Base-by-base conservation (phyloP, 2,888 invertebrate genomes). In the Podabrus alpinus region DNA sequence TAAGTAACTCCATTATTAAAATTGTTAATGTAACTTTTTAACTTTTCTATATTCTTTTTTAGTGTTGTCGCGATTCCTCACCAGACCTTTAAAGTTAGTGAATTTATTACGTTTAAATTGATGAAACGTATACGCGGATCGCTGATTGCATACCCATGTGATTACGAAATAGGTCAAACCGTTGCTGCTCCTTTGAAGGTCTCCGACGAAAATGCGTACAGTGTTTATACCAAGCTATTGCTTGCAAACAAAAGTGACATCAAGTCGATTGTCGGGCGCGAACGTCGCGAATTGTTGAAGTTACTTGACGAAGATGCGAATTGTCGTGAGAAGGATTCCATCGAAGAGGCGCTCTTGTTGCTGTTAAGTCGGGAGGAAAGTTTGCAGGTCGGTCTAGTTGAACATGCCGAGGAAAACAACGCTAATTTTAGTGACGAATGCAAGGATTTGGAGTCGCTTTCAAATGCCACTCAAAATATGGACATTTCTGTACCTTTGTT, bases 291-390 rank as follows among this genome's bases (percentile, higher is more conserved):
- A 84, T 88, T 97, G 69, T 83, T 90, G 79, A 85, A 86, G 3
- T 92, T 92, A 84, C 88, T 93, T 70, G 82, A 83, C 4, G 92
- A 92, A 69, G 93, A 94, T 84, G 91, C 92, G 80, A 91, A 92
- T 79, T 92, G 92, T 82, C 94, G 96, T 1, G 97, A 98, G 88
- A 91, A 92, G 82, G 92, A 94, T 81, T 98, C 95, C 84, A 92
- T 97, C 79, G 93, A 97, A 84, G 92, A 95, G 87, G 97, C 97
- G 13, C 86, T 97, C 68, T 86, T 91, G 68, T 90, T 94, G 84
- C 88, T 96, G 9, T 88, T 89, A 72, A 83, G 87, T 69, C 89
- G 94, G 84, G 87, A 90, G 87, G 77, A 64, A 13, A 7, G 19
- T n/a, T 21, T 64, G 13, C 21, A 19, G 9, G 15, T 9, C 13